Percentiles rank a stretch among this genome's conserved stretches.
phyloP scores from a whole-genome alignment of 2,888 invertebrate genomes.

The Apodemia duryi region DNA sequence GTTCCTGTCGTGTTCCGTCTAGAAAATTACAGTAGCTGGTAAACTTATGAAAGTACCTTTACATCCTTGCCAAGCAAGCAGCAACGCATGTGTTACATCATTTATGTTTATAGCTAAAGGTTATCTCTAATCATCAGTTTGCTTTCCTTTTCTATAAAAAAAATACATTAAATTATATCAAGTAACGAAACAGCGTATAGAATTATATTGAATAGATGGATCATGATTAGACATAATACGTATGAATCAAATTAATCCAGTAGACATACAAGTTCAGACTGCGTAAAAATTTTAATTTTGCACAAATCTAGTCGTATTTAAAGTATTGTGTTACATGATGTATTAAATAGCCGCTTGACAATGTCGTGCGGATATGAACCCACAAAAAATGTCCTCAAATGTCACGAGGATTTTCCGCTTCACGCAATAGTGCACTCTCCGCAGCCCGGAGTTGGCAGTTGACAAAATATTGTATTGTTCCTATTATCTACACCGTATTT shows the following conservation, averaged over 20 bases:
- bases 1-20: too few relatives aligned
- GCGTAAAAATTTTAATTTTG: constrained; percentile 76
- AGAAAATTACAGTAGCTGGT: too few relatives aligned
- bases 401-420: constrained; percentile 79
- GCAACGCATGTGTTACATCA: too few relatives aligned
- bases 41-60: too few relatives aligned
- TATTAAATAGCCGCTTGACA: constrained; percentile 78
- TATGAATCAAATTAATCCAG: constrained; percentile 59
- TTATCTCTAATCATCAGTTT: too few relatives aligned
- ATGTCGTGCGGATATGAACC: constrained; percentile 78
- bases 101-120: not conserved
- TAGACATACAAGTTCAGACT: constrained; percentile 62
- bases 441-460: constrained; percentile 72
- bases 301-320: constrained; percentile 78
- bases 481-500: constrained; percentile 76
- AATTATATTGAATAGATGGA: constrained; percentile 9
- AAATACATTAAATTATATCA: too few relatives aligned
- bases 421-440: constrained; percentile 74
- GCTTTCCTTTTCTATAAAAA: too few relatives aligned
- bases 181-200: not conserved
- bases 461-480: constrained; percentile 80
- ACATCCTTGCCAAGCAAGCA: too few relatives aligned
- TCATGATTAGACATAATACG: constrained; percentile 11
- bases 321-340: constrained; percentile 77
- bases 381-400: constrained; percentile 78